Conservation (phyloP, 1,140 invertebrate genomes). For the Cyphomyrmex costatus region DNA sequence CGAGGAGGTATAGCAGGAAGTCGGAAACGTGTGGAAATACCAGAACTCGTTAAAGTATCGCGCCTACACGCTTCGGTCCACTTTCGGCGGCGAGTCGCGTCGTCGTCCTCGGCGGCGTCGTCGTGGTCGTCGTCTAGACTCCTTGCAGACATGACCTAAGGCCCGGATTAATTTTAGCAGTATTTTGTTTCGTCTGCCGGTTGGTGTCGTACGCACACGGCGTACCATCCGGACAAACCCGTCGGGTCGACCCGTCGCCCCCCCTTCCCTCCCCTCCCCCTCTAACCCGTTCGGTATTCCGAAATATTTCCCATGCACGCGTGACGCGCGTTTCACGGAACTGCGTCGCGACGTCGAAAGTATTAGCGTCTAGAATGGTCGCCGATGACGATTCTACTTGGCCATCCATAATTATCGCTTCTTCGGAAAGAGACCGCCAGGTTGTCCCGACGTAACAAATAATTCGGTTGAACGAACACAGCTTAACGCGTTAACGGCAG, state of each 20-base stretch:
- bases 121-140: conserved; percentile 77
- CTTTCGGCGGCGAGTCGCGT: conserved; percentile 56
- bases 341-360: conserved; percentile 50
- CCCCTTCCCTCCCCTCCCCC: too few species aligned
- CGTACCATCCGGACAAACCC: conserved; percentile 51
- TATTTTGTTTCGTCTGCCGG: conserved; percentile 82
- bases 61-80: conserved; percentile 62
- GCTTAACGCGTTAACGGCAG: not conserved
- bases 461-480: conserved; percentile 7
- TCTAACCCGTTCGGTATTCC: conserved; percentile 66
- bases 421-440: conserved; percentile 5
- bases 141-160: conserved; percentile 82
- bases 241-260: conserved; percentile 40
- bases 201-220: conserved; percentile 53
- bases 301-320: conserved; percentile 72
- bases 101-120: conserved; percentile 61
- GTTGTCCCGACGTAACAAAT: conserved; percentile 23
- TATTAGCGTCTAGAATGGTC: conserved; percentile 20
- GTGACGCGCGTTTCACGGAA: conserved; percentile 60
- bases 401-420: not conserved
- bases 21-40: conserved; percentile 64
- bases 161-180: conserved; percentile 83
- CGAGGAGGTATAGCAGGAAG: conserved; percentile 20
- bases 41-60: conserved; percentile 64
- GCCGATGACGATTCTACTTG: conserved; percentile 11